Evolutionary conservation across 2,113 vertebrate species (phyloP).

Genomic region (Cheilinus undulatus): DNA sequence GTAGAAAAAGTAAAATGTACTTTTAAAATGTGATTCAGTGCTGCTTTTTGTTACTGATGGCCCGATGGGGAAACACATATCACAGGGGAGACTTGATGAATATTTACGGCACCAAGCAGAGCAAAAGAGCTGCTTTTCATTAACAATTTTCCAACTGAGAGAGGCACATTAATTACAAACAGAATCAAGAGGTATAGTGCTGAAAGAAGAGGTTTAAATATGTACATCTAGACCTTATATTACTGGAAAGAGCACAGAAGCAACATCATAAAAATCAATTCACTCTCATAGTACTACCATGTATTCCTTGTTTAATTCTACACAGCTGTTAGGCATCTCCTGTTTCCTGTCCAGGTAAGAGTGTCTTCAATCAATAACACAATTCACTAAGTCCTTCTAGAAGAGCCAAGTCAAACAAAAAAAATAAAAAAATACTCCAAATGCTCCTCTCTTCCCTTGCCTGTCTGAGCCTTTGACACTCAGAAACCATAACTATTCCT

Average conservation of each 20-base stretch:
- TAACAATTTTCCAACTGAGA: slow-evolving; percentile 18
- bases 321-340: slow-evolving; percentile 45
- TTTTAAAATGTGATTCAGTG: background rate
- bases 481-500: slow-evolving; percentile 44
- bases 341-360: slow-evolving; percentile 59
- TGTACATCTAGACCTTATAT: slow-evolving; percentile 28
- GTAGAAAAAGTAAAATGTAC: background rate
- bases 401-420: slow-evolving; percentile 48
- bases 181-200: slow-evolving; percentile 20
- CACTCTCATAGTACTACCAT: background rate
- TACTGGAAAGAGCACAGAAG: slow-evolving; percentile 25
- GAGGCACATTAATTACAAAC: slow-evolving; percentile 40
- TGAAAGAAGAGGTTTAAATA: too few species aligned
- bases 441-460: slow-evolving; percentile 12
- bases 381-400: slow-evolving; percentile 3
- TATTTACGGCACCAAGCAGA: slow-evolving; percentile 1
- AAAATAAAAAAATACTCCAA: slow-evolving; percentile 2
- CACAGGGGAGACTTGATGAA: slow-evolving; percentile 7
- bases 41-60: background rate
- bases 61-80: slow-evolving; percentile 23
- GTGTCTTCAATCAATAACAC: background rate
- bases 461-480: slow-evolving; percentile 35
- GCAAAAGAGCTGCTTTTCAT: slow-evolving; percentile 12
- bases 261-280: slow-evolving; percentile 39
- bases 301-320: slow-evolving; percentile 32